These are phyloP conservation scores for Crematogaster levior DNA, from an alignment of 2,888 invertebrate genomes.

Conservation along the genomic window DNA sequence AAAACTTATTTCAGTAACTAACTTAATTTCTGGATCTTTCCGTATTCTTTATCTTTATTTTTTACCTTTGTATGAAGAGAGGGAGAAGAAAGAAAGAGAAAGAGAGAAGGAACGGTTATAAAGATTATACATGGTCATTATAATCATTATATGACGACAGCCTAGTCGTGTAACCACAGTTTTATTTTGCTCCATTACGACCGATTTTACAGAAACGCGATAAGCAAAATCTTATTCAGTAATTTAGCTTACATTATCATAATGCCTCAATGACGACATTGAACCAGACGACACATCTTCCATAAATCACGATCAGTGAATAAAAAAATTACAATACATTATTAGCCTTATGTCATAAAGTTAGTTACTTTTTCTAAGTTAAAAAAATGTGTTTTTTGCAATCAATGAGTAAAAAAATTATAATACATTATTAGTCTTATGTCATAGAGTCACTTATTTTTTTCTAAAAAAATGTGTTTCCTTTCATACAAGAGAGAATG, in stretches of 20 bases:
- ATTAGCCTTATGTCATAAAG: neutral
- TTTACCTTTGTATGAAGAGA: too few relatives aligned
- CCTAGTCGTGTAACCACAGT: constrained; percentile 5
- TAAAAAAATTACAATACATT: neutral
- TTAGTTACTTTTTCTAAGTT: too few relatives aligned
- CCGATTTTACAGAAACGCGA: constrained; percentile 23
- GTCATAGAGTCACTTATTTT: neutral
- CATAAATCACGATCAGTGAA: neutral
- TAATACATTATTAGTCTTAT: neutral
- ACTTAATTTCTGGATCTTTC: neutral
- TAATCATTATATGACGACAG: neutral
- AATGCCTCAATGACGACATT: neutral
- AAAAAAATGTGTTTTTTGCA: too few relatives aligned
- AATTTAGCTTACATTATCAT: constrained; percentile 15
- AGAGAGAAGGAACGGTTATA: neutral
- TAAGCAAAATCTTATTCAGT: constrained; percentile 35
- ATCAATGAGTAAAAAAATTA: neutral
- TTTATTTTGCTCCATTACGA: constrained; percentile 15
- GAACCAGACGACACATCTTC: neutral
- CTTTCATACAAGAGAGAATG: neutral
- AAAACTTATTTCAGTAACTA: neutral
- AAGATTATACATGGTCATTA: neutral
- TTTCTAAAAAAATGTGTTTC: neutral
- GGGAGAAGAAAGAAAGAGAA: too few relatives aligned
- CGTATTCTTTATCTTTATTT: neutral